phyloP scores from a whole-genome alignment of 2,888 invertebrate genomes.

The Drosophila multiciliata region DNA sequence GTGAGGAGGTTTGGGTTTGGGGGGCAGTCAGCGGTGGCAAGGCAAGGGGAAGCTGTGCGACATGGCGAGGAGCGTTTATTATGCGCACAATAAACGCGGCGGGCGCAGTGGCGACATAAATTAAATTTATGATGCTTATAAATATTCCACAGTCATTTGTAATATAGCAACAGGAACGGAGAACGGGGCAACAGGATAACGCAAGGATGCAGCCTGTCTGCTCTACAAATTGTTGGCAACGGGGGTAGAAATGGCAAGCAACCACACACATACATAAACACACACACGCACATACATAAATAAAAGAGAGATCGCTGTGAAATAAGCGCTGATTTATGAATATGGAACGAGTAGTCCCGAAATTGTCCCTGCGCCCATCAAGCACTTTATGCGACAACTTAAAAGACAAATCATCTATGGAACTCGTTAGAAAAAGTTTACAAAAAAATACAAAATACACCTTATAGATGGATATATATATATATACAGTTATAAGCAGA shows the following conservation, averaged over 20 bases:
- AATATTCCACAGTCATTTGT: conserved; percentile 83
- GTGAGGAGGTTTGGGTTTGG: conserved; percentile 4
- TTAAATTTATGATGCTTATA: conserved; percentile 83
- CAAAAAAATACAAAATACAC: neutral
- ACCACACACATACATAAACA: conserved; percentile 2
- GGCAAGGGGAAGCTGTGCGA: conserved; percentile 16
- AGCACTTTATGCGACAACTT: conserved; percentile 38
- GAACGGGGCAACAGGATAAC: conserved; percentile 66
- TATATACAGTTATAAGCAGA: neutral
- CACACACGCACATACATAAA: conserved; percentile 29
- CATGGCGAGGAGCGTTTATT: conserved; percentile 70
- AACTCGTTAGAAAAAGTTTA: conserved; percentile 18
- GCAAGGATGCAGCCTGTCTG: conserved; percentile 77
- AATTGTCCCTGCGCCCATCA: conserved; percentile 37
- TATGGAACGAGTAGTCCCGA: conserved; percentile 43
- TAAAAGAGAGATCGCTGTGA: conserved; percentile 44
- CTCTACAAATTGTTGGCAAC: conserved; percentile 68
- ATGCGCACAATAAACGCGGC: conserved; percentile 82
- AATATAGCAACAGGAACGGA: conserved; percentile 61
- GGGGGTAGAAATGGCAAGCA: conserved; percentile 42
- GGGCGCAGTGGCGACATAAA: conserved; percentile 77
- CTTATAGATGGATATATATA: conserved; percentile 7
- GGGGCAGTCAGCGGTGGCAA: neutral
- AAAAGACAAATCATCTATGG: conserved; percentile 38
- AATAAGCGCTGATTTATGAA: conserved; percentile 70